Base-by-base conservation (phyloP, 1,140 invertebrate species). In the Phocides pigmalion region DNA sequence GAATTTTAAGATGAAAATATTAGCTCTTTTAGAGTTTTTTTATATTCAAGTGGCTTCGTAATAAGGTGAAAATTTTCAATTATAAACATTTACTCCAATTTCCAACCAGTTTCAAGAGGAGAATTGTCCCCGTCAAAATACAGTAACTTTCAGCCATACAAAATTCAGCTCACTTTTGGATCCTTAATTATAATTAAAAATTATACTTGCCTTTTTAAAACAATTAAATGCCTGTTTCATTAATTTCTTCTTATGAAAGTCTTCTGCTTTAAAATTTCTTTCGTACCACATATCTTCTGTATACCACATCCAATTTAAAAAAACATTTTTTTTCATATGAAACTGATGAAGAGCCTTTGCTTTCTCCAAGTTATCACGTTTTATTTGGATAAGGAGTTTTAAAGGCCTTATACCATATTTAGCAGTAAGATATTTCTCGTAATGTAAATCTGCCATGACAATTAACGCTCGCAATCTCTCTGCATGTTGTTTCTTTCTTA, bases 391-490 rank as follows among this genome's bases (percentile, higher is more conserved):
- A 6, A 94, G 63, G 5, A 79, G 84, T 72, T 88, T 92, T 17
- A 94, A 93, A 19, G 80, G 86, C 47, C 84, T 78, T 61, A 94
- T 81, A n/a, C 92, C 93, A 16, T 92, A 90, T 65, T 91, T 92
- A 1, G 71, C 61, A 32, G 92, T 74, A 28, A 95, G 73, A 66
- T 87, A 81, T 49, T 85, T 92, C 58, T 93, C 93, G 68, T 93
- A 92, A 78, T 94, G 94, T 66, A 93, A 86, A 54, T 93, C 82
- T 0, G 94, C 93, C 87, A 93, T 94, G 11, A 92, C 91, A 44
- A 67, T 90, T 51, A 80, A 87, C 44, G 77, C 93, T 89, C 83
- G 91, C 80, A 74, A 93, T 81, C 73, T 89, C 85, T 79, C 92
- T 66, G 73, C 89, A 69, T 79, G 89, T 89, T 82, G 93, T 90